A percentile compares a stretch with the other conserved stretches of the same genome.
phyloP scores from a whole-genome alignment of 2,888 invertebrate genomes.

The Crematogaster levior region DNA sequence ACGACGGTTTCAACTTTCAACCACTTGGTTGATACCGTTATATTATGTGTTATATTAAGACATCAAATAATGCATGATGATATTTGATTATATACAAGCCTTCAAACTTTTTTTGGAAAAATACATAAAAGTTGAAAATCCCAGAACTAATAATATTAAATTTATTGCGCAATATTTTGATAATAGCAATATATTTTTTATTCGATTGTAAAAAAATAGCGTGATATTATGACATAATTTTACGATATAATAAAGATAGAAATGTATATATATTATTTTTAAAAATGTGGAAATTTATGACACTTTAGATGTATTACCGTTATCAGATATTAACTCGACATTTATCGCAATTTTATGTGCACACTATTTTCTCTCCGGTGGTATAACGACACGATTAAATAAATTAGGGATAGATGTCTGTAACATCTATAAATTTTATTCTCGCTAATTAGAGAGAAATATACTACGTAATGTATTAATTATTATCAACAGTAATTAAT shows the following conservation, averaged over 20 bases:
- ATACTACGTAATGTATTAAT: conserved; percentile 36
- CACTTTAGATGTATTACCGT: not conserved
- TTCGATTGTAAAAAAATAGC: not conserved
- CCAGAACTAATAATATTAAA: conserved; percentile 1
- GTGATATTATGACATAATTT: not conserved
- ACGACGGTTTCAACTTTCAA: not conserved
- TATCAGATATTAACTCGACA: conserved; percentile 20
- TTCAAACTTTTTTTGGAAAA: not conserved
- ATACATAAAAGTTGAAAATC: not conserved
- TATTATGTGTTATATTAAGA: too few relatives aligned
- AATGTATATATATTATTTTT: not conserved
- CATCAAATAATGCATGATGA: not conserved
- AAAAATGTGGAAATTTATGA: conserved; percentile 19
- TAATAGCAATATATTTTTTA: not conserved
- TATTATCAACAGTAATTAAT: conserved; percentile 43
- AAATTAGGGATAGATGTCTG: conserved; percentile 29
- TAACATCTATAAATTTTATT: conserved; percentile 40
- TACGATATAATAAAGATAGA: not conserved
- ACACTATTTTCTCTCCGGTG: not conserved
- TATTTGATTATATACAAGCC: too few relatives aligned
- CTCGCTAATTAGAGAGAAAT: conserved; percentile 34
- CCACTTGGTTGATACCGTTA: not conserved
- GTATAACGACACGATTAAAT: conserved; percentile 8
- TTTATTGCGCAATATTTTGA: not conserved
- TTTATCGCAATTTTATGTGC: conserved; percentile 38